These are phyloP conservation scores for Clepsis dumicolana DNA, from an alignment of 2,888 invertebrate genomes.

Conservation along the genomic window DNA sequence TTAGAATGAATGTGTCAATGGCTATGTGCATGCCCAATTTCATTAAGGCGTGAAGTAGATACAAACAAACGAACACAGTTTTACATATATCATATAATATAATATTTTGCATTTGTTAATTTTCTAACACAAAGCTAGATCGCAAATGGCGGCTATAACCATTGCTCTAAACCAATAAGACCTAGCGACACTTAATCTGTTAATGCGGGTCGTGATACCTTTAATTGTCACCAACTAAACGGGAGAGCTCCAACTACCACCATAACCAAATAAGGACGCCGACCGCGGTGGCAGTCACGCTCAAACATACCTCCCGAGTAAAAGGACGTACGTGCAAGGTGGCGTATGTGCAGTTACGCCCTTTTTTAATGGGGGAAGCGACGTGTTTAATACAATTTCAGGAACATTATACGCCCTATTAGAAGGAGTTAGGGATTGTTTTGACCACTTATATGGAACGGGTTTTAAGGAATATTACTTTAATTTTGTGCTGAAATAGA, in stretches of 20 bases:
- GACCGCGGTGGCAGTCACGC: conserved; percentile 58
- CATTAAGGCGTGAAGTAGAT: too few species aligned
- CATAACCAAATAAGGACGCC: conserved; percentile 53
- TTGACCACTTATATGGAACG: neutral
- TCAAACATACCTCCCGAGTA: conserved; percentile 39
- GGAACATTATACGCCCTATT: neutral
- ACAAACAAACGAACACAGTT: too few species aligned
- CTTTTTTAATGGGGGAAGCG: neutral
- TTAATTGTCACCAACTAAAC: conserved; percentile 70
- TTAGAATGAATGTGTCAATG: too few species aligned
- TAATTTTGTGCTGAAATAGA: neutral
- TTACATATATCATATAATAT: too few species aligned
- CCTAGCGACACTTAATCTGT: conserved; percentile 53
- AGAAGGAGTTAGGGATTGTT: conserved; percentile 8
- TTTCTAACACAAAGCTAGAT: neutral
- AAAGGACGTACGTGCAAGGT: neutral
- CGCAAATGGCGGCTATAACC: conserved; percentile 33
- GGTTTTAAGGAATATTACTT: neutral
- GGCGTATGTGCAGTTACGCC: neutral
- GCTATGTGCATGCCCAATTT: too few species aligned
- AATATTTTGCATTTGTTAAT: too few species aligned
- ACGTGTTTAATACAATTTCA: conserved; percentile 3
- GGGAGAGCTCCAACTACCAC: conserved; percentile 52
- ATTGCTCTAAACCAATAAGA: conserved; percentile 34
- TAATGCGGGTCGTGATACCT: conserved; percentile 67